Conservation (phyloP, 2,797 vertebrate genomes). For the Tapera naevia region DNA sequence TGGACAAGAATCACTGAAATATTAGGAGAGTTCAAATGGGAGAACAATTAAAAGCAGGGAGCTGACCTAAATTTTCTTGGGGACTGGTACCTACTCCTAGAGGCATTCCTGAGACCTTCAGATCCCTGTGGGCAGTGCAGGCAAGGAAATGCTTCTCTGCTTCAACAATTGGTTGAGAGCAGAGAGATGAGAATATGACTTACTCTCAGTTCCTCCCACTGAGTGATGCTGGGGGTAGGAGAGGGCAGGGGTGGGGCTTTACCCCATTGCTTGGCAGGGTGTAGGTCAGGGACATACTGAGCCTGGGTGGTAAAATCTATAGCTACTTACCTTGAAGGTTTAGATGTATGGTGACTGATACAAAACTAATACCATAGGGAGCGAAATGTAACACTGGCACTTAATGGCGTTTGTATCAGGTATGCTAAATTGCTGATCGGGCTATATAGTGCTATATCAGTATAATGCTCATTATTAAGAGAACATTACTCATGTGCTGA, state of each 20-base stretch:
- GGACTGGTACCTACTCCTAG: neutral
- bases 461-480: neutral
- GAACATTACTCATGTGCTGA: neutral
- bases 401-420: neutral
- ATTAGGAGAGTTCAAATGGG: neutral
- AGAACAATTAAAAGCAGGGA: neutral
- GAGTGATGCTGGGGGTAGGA: rapidly evolving
- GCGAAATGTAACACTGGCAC: neutral
- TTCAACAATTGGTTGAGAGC: neutral
- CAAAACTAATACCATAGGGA: neutral
- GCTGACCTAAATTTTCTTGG: neutral
- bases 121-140: neutral
- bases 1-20: neutral
- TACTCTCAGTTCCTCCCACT: neutral
- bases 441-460: neutral
- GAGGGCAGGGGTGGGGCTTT: neutral
- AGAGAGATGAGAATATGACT: neutral
- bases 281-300: neutral
- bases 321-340: neutral
- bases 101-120: neutral
- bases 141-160: neutral
- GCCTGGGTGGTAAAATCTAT: neutral
- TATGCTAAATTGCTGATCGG: neutral
- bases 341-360: neutral
- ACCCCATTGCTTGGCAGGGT: neutral